Conservation (phyloP, 2,113 vertebrate species). For the Chionomys nivalis region DNA sequence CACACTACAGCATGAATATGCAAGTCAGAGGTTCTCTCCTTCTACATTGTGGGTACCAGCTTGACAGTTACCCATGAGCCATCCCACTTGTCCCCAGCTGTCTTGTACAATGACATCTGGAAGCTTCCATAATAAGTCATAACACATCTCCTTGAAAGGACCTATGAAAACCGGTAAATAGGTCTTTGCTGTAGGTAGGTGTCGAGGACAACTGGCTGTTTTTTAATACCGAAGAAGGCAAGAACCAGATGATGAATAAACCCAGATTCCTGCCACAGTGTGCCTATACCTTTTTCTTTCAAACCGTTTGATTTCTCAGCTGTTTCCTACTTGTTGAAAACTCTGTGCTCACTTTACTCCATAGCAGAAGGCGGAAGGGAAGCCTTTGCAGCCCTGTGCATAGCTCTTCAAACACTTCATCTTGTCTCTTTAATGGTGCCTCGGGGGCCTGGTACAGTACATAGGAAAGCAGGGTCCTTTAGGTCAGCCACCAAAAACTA, state of each 20-base stretch:
- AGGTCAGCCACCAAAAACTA: slow-evolving; percentile 67
- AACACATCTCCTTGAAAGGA: not conserved
- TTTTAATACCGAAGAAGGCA: not conserved
- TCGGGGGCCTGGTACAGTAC: slow-evolving; percentile 67
- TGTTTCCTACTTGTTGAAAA: slow-evolving; percentile 79
- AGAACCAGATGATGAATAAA: not conserved
- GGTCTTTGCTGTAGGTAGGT: not conserved
- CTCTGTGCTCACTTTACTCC: slow-evolving; percentile 78
- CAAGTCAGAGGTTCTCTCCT: not conserved
- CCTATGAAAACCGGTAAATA: not conserved
- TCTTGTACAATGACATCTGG: not conserved
- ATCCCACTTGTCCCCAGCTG: not conserved
- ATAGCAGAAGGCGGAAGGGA: slow-evolving; percentile 29
- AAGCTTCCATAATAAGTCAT: not conserved
- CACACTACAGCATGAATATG: not conserved
- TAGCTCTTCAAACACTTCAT: slow-evolving; percentile 68
- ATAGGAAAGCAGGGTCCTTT: slow-evolving; percentile 77
- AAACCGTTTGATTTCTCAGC: slow-evolving; percentile 75
- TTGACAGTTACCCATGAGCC: not conserved
- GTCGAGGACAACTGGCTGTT: not conserved
- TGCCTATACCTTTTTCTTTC: slow-evolving; percentile 60
- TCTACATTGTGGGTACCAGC: not conserved
- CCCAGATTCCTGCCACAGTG: not conserved
- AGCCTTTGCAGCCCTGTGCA: slow-evolving; percentile 30
- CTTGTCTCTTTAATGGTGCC: slow-evolving; percentile 44